Conservation (phyloP, 1,140 invertebrate genomes). For the Chironomus striatipennis region DNA sequence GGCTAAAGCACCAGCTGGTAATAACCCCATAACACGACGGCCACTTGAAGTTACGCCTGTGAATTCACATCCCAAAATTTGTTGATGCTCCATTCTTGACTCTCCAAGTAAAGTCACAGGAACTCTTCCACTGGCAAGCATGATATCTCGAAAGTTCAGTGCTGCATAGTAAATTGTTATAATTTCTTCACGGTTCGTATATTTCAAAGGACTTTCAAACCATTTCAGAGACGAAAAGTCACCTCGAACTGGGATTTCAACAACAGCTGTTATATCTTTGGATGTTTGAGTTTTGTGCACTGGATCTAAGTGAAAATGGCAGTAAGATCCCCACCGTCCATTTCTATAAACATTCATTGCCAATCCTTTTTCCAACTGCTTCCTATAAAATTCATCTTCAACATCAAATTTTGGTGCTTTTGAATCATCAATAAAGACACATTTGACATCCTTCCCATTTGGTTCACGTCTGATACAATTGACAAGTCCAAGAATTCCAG, state of each 20-base stretch:
- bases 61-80: conserved; percentile 59
- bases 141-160: conserved; percentile 63
- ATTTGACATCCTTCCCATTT: conserved; percentile 33
- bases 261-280: conserved; percentile 52
- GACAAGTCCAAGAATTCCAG: conserved; percentile 67
- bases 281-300: conserved; percentile 45
- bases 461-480: conserved; percentile 56
- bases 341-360: conserved; percentile 54
- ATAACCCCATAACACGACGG: conserved; percentile 32
- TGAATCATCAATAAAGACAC: conserved; percentile 44
- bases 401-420: conserved; percentile 44
- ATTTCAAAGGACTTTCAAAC: conserved; percentile 53
- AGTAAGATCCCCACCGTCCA: conserved; percentile 56
- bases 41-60: conserved; percentile 38
- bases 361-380: conserved; percentile 51
- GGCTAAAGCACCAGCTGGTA: not conserved
- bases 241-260: conserved; percentile 62
- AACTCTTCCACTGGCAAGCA: conserved; percentile 59
- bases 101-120: conserved; percentile 45
- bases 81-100: conserved; percentile 47
- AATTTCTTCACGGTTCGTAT: conserved; percentile 33
- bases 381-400: conserved; percentile 40
- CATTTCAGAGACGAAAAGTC: conserved; percentile 76
- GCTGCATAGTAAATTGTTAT: conserved; percentile 51
- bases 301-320: conserved; percentile 40